A percentile compares a stretch with the other conserved stretches of the same genome.
Evolutionary conservation across 2,888 invertebrate genomes (phyloP).

Genomic region (Drosophila silvestris): DNA sequence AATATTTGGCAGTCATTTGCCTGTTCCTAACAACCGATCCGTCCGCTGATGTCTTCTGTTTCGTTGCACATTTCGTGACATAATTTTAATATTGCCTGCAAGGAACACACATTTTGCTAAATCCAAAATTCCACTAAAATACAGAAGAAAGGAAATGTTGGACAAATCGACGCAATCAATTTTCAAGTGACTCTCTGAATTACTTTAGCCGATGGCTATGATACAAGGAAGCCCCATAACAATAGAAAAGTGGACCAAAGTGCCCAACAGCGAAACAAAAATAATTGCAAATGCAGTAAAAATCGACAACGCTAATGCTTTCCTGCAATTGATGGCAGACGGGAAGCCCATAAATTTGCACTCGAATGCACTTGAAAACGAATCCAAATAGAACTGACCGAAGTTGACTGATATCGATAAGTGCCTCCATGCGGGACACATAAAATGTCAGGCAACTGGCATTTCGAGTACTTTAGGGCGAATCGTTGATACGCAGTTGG

Average conservation of each 20-base stretch:
- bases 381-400: constrained; percentile 38
- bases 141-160: constrained; percentile 50
- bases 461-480: constrained; percentile 30
- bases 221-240: constrained; percentile 43
- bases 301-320: constrained; percentile 62
- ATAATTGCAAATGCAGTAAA: constrained; percentile 67
- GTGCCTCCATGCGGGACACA: constrained; percentile 56
- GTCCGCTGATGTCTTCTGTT: not conserved
- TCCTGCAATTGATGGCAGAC: constrained; percentile 39
- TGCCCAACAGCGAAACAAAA: constrained; percentile 29
- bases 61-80: not conserved
- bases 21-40: not conserved
- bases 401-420: constrained; percentile 35
- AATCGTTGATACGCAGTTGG: constrained; percentile 42
- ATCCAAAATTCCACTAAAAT: constrained; percentile 4
- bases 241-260: constrained; percentile 13
- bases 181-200: constrained; percentile 37
- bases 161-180: constrained; percentile 62
- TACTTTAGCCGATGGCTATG: not conserved
- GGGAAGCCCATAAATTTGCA: constrained; percentile 53
- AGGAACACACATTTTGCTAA: not conserved
- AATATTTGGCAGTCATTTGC: not conserved
- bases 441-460: constrained; percentile 32
- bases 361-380: constrained; percentile 56
- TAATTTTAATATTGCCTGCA: not conserved